Evolutionary conservation across 1,140 invertebrate genomes (phyloP).

Genomic region (Amphibalanus amphitrite): DNA sequence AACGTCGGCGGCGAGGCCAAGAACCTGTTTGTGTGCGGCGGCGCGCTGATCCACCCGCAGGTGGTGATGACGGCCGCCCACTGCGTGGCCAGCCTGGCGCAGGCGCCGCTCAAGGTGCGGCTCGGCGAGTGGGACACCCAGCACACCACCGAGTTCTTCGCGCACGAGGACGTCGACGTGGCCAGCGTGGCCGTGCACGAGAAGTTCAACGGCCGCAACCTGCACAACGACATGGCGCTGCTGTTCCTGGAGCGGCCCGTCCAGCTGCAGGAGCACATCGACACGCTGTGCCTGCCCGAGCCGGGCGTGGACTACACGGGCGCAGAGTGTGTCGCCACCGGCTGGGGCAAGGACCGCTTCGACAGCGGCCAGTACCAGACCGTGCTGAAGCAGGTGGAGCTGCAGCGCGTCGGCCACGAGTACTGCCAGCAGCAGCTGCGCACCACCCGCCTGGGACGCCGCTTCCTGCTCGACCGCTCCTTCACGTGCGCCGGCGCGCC

Average conservation of each 20-base stretch:
- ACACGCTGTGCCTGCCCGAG: conserved; percentile 44
- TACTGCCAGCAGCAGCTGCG: conserved; percentile 31
- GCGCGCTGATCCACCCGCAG: conserved; percentile 56
- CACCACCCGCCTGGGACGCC: conserved; percentile 27
- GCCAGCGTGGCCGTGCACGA: conserved; percentile 36
- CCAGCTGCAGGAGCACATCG: conserved; percentile 42
- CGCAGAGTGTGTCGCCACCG: conserved; percentile 31
- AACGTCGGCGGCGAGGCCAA: conserved; percentile 21
- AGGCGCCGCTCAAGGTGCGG: conserved; percentile 21
- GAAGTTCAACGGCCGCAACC: conserved; percentile 25
- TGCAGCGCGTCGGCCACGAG: too few species aligned
- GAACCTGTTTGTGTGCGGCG: conserved; percentile 36
- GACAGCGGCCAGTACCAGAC: too few species aligned
- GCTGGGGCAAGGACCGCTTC: too few species aligned
- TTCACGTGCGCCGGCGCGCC: conserved; percentile 38
- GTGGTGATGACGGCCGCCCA: too few species aligned
- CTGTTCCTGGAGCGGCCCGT: conserved; percentile 37
- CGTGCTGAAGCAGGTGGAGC: too few species aligned
- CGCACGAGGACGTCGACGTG: conserved; percentile 50
- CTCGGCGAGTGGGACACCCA: conserved; percentile 65
- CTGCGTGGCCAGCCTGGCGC: conserved; percentile 29
- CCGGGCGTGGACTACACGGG: conserved; percentile 5
- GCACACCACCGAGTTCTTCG: conserved; percentile 45
- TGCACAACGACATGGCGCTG: too few species aligned
- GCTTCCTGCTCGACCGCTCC: conserved; percentile 30